phyloP scores from a whole-genome alignment of 2,797 vertebrate genomes.

The Vireo griseus region DNA sequence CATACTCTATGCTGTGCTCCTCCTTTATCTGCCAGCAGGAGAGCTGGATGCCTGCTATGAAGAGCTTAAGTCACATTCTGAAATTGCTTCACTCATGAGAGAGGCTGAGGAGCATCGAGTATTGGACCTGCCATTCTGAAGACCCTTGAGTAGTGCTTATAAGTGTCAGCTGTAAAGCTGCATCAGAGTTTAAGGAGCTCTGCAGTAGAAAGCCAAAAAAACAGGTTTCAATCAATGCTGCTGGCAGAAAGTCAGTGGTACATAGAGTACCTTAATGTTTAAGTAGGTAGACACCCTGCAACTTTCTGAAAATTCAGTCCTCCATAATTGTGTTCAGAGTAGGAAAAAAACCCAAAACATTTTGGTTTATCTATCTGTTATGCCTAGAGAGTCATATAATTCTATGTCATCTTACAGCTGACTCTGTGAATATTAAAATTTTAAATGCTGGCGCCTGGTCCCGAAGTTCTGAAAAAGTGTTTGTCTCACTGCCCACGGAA shows the following conservation, averaged over 20 bases:
- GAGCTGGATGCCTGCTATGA: not conserved
- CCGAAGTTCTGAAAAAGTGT: constrained; percentile 96
- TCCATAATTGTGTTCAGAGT: not conserved
- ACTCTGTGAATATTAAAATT: constrained; percentile 99
- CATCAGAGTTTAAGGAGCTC: not conserved
- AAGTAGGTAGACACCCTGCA: not conserved
- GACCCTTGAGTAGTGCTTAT: not conserved
- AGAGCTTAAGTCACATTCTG: not conserved
- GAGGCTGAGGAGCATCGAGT: not conserved
- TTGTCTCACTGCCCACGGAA: constrained; percentile 95
- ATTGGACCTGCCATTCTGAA: not conserved
- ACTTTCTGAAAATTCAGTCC: not conserved
- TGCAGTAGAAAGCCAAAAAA: not conserved
- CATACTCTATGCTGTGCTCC: not conserved
- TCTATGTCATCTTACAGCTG: constrained; percentile 75
- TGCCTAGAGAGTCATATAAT: not conserved
- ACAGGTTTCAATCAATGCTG: not conserved
- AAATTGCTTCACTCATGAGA: not conserved
- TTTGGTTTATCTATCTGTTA: not conserved
- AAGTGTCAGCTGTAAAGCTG: not conserved
- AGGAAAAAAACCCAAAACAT: not conserved
- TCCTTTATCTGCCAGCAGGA: not conserved
- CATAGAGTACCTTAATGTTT: not conserved
- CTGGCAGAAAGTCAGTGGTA: not conserved
- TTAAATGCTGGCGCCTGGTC: constrained; percentile 98